Evolutionary conservation across 2,888 invertebrate species (phyloP), one percentile per base, ranked within the genome.

Genomic region (Adela reaumurella): DNA sequence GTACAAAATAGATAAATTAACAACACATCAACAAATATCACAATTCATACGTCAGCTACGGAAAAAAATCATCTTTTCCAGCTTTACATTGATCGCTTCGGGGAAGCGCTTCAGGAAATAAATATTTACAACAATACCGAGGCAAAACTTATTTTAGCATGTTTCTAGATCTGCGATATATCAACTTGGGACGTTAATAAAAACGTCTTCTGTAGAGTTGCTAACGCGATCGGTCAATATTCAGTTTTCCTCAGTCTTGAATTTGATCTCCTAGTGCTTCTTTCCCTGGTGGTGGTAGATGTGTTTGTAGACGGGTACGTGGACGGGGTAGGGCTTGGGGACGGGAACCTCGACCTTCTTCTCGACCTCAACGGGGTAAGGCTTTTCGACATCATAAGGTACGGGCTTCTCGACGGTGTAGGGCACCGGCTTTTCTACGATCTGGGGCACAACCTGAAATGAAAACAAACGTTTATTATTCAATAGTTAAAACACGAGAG

Each of bases 321-420:
- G 88, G 57, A 89, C 88, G 50, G 88, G 86, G 69, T 88, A 88
- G 5, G 88, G 88, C 62, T 86, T 86, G 58, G 85, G 83, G 57
- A 86, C 81, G 14, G 86, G 83, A 44, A 88, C 83, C 62, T 85
- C 86, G 46, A 89, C 86, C 62, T 83, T 88, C 72, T 88, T 89
- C 55, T 89, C 84, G 20, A 89, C 86, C 65, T 87, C 85, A 4
- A 89, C 87, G 57, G 88, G 88, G 80, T 88, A 88, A 4, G 88
- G 89, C 61, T 84, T 88, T 61, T 88, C 86, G 2, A 89, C 83
- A 56, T 86, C 86, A 58, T 88, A 86, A 17, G 86, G 85, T 18
- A 85, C 83, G 18, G 87, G 85, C 60, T 86, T 88, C 61, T 89
- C 88, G 3, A 89, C 87, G 2, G 87, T 85, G 67, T 86, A 87